phyloP scores from a whole-genome alignment of 2,113 vertebrate species.

The Brachypteracias leptosomus region DNA sequence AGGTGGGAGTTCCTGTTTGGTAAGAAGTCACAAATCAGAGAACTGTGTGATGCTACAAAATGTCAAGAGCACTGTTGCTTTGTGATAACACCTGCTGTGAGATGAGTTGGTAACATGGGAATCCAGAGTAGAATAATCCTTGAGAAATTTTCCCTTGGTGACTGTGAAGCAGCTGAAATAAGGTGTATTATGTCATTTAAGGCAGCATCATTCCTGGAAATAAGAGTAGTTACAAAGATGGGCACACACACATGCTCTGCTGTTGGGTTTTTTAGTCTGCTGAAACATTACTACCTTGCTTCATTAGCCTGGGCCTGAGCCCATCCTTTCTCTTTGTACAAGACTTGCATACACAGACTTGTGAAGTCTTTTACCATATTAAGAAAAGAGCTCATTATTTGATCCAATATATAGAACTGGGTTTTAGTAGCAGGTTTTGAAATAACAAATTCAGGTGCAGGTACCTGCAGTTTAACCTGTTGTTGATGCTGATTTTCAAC shows the following conservation, averaged over 20 bases:
- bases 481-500: background rate
- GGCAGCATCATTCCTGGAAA: background rate
- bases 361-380: background rate
- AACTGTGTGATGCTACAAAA: background rate
- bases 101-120: background rate
- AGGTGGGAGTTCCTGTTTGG: background rate
- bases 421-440: background rate
- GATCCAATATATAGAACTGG: background rate
- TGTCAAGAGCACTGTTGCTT: fast-evolving
- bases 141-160: background rate
- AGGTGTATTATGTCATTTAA: background rate
- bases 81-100: background rate
- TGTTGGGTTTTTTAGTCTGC: background rate
- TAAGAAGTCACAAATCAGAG: background rate
- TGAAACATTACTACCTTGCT: background rate
- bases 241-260: background rate
- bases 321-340: background rate
- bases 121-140: background rate
- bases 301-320: background rate
- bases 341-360: background rate
- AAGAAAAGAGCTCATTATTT: background rate
- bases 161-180: background rate
- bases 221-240: background rate
- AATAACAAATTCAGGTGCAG: background rate
- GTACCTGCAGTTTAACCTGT: background rate